phyloP scores from a whole-genome alignment of 2,888 invertebrate genomes.

The Schizotus pectinicornis region DNA sequence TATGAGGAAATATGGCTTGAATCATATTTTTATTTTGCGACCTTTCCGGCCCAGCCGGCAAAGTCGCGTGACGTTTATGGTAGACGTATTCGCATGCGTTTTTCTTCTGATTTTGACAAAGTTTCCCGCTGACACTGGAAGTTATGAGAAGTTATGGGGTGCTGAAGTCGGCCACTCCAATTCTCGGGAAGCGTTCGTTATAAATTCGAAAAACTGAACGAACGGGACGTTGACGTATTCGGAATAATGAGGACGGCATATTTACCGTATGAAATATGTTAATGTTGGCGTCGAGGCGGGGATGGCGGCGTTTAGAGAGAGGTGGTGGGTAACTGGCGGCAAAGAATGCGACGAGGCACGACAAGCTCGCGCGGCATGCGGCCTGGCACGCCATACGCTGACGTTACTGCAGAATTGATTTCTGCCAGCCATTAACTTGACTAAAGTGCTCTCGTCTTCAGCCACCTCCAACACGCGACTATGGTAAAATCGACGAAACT shows the following conservation, averaged over 20 bases:
- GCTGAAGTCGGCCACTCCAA: not conserved
- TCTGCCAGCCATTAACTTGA: conserved; percentile 53
- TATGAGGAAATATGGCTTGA: too few relatives aligned
- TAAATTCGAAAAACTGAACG: conserved; percentile 17
- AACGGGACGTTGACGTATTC: conserved; percentile 17
- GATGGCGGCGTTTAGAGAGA: conserved; percentile 18
- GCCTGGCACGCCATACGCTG: conserved; percentile 49
- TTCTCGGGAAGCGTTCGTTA: conserved; percentile 11
- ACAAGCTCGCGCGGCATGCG: conserved; percentile 33
- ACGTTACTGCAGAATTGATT: conserved; percentile 52
- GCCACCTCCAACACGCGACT: conserved; percentile 49
- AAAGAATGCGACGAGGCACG: conserved; percentile 31
- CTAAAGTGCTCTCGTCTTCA: conserved; percentile 52
- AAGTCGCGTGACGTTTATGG: too few relatives aligned
- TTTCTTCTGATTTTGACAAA: too few relatives aligned
- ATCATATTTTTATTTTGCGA: too few relatives aligned
- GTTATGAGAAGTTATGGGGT: too few relatives aligned
- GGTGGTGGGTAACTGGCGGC: conserved; percentile 25
- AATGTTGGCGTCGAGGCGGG: conserved; percentile 6
- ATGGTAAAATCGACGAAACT: conserved; percentile 27
- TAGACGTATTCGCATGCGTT: too few relatives aligned
- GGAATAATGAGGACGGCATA: conserved; percentile 21
- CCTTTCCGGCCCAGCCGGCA: too few relatives aligned
- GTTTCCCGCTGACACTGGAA: too few relatives aligned
- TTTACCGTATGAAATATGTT: conserved; percentile 24